Base-by-base conservation (phyloP, 2,888 invertebrate species). In the Ochropleura leucogaster region DNA sequence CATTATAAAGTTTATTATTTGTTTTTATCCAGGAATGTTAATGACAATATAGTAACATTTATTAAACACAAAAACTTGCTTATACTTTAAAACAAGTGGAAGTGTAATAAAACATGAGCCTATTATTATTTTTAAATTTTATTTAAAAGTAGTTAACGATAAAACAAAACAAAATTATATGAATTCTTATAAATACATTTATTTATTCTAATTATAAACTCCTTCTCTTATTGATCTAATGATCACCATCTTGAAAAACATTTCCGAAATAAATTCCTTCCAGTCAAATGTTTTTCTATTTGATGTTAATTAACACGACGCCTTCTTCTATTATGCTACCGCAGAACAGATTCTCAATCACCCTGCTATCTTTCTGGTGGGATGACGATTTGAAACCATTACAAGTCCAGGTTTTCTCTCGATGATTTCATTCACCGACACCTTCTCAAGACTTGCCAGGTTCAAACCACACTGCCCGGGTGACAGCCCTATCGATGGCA, bases 341-440 rank as follows among this genome's bases (percentile, higher is more conserved):
- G 8, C 4, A 9, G 6, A 51, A 42, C n/a, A 6, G 8, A n/a
- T 12, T 18, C 16, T 74, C 51, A 20, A 55, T 20, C 60, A 7
- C 46, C 42, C 7, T 12, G 20, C 30, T 62, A 42, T 42, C 59
- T 47, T 16, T 30, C 0, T n/a, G 16, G 51, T 5, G 16, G 7
- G 40, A 30, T 47, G 9, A 2, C 0, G 7, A 49, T 44, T 65
- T 65, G 42, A 65, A 76, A 12, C 30, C 40, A 40, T 44, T 18
- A 12, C 14, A 49, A 76, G 4, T 12, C 44, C 30, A 44, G 57
- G n/a, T 64, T 42, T 47, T 14, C 3, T 59, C 0, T 42, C 16
- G 59, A 60, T 53, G 20, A 60, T 77, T 68, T 68, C 12, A 42
- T 67, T 77, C 68, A 67, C 4, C 46, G 69, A 51, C 0, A 77